Base-by-base conservation (phyloP, 2,797 vertebrate species). In the Platalea minor region DNA sequence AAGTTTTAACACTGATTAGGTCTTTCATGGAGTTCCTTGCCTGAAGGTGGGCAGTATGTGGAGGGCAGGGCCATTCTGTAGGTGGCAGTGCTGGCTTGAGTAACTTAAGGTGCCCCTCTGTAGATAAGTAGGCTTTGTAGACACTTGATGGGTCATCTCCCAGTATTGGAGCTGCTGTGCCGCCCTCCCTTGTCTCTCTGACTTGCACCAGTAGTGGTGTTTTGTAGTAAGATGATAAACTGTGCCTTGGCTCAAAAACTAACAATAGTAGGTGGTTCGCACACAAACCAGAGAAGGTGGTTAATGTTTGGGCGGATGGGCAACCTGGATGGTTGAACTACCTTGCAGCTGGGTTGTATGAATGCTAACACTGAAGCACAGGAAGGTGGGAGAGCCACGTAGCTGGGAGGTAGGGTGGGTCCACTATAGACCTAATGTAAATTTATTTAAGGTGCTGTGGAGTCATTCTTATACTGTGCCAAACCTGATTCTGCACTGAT, bases 351-450 rank as follows among this genome's bases (percentile, higher is more conserved):
- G 28, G 41, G 28, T 25, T 37, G 43, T 51, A 3, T 35, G 57
- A 70, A 35, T 24, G n/a, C 56, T 53, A 12, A 15, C 29, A 5
- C 19, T 43, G 57, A 41, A 1, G 1, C 16, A 4, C 0, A 1
- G 68, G 45, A 57, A 35, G 17, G 11, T 48, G 33, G 63, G 59
- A 79, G 57, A 50, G 41, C 39, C 19, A 4, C 0, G 0, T 10
- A 24, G 33, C 77, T 70, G 64, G 41, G 33, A 51, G 23, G 43
- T 31, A 37, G 61, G 17, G 11, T 53, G 43, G 35, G 11, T 39
- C 57, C 6, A 6, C 73, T 63, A 0, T 28, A 61, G 46, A 19
- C n/a, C 23, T 81, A 19, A 5, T 25, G 39, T 43, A 10, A 53
- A 39, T 88, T 80, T 85, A 23, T 20, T 76, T 23, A 25, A 85